Percentiles rank a stretch among this genome's conserved stretches.
These are phyloP conservation scores for Cynocephalus volans DNA, from an alignment of 2,113 vertebrate species.

Conservation along the genomic window DNA sequence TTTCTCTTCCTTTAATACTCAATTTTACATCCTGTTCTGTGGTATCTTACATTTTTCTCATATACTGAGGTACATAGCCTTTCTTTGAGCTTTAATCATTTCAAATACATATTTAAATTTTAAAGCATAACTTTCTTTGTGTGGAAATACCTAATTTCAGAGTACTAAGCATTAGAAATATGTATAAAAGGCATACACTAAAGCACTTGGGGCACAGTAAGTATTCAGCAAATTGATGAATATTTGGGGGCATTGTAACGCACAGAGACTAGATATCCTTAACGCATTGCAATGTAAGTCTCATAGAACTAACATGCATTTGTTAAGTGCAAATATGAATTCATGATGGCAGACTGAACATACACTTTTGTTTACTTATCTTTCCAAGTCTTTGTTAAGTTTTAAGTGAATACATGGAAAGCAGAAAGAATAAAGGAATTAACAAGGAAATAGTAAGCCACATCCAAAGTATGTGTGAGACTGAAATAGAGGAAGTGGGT, in stretches of 20 bases:
- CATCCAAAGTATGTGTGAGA: background rate
- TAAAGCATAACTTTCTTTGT: background rate
- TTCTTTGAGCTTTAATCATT: background rate
- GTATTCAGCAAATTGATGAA: background rate
- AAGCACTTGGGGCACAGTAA: background rate
- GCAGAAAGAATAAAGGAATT: background rate
- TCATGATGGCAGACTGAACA: background rate
- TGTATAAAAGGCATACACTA: accelerated
- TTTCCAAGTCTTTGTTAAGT: background rate
- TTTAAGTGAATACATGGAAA: background rate
- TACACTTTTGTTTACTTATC: background rate
- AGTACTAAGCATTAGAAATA: background rate
- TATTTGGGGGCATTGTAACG: background rate
- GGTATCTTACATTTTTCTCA: background rate
- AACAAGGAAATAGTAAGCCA: background rate
- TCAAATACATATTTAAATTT: background rate
- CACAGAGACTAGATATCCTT: background rate
- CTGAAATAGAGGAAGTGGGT: background rate
- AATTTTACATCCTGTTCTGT: background rate
- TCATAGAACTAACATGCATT: background rate
- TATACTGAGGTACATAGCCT: background rate
- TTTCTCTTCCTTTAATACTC: background rate
- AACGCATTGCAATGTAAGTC: background rate
- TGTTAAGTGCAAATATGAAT: background rate
- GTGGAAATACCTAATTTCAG: background rate